Evolutionary conservation across 37 sponge, comb jelly and placozoan genomes (phyloP).

Genomic region (Haliclona indistincta): DNA sequence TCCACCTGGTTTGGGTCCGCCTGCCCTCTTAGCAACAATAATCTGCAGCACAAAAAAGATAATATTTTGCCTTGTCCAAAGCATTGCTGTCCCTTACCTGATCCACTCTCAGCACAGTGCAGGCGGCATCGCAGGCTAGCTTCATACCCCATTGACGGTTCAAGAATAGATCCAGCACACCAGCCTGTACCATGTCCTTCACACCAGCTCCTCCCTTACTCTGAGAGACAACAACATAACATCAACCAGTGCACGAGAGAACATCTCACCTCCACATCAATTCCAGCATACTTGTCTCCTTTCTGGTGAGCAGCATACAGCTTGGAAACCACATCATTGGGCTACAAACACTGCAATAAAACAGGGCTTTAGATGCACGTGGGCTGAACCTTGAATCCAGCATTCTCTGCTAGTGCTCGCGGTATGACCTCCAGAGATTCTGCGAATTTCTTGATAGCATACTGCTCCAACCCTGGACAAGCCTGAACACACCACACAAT

Average conservation of each 20-base stretch:
- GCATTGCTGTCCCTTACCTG: constrained; percentile 63
- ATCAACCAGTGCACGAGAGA: neutral
- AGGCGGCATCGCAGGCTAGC: constrained; percentile 89
- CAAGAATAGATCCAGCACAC: constrained; percentile 77
- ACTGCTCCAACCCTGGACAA: constrained; percentile 96
- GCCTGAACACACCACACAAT: constrained; percentile 45
- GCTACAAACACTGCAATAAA: constrained; percentile 18
- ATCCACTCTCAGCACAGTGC: constrained; percentile 91
- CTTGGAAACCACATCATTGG: constrained; percentile 82
- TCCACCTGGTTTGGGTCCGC: constrained; percentile 92
- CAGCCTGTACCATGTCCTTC: constrained; percentile 48
- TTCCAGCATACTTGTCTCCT: constrained; percentile 70
- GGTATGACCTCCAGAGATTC: constrained; percentile 87
- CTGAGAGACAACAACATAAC: too few relatives aligned
- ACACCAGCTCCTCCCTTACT: constrained; percentile 61
- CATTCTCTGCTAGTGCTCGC: constrained; percentile 91
- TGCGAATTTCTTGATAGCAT: constrained; percentile 94
- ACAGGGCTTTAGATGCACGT: neutral
- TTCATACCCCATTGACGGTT: constrained; percentile 92
- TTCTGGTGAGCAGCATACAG: constrained; percentile 89
- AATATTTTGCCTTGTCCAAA: neutral
- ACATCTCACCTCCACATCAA: constrained; percentile 65
- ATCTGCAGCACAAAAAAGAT: constrained; percentile 57
- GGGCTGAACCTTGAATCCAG: constrained; percentile 81
- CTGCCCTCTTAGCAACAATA: constrained; percentile 96